These are phyloP conservation scores for Limnodromus scolopaceus DNA, from an alignment of 2,797 vertebrate species.

Conservation along the genomic window DNA sequence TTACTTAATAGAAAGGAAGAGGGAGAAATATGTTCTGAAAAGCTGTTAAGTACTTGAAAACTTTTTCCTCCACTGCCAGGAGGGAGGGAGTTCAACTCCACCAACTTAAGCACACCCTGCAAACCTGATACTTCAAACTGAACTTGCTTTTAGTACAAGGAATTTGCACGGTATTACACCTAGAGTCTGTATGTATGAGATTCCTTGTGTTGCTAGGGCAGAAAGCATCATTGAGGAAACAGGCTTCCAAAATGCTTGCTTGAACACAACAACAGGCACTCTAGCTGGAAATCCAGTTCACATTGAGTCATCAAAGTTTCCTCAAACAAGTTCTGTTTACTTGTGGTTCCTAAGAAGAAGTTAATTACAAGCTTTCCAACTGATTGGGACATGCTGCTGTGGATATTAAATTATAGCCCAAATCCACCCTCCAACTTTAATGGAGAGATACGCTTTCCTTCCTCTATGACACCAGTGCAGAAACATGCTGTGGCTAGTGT, in stretches of 20 bases:
- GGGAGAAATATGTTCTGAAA: background rate
- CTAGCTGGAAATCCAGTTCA: background rate
- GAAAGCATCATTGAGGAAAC: background rate
- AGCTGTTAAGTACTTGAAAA: background rate
- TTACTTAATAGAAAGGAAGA: background rate
- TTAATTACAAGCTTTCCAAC: constrained; percentile 21
- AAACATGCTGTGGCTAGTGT: constrained; percentile 14
- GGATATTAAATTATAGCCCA: constrained; percentile 24
- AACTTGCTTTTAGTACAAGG: background rate
- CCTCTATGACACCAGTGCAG: constrained; percentile 18
- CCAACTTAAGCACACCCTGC: background rate
- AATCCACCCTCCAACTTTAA: background rate
- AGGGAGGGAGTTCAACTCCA: background rate
- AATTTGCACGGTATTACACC: background rate
- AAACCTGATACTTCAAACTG: background rate
- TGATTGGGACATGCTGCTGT: background rate
- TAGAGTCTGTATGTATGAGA: background rate
- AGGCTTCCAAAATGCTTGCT: background rate
- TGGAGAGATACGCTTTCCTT: background rate
- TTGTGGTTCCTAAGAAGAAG: background rate
- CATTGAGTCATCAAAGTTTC: background rate
- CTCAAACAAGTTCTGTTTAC: background rate
- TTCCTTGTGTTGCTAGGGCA: background rate
- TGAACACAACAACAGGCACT: background rate
- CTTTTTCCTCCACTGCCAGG: background rate